Base-by-base conservation (phyloP, 2,113 vertebrate species). In the Alosa alosa region DNA sequence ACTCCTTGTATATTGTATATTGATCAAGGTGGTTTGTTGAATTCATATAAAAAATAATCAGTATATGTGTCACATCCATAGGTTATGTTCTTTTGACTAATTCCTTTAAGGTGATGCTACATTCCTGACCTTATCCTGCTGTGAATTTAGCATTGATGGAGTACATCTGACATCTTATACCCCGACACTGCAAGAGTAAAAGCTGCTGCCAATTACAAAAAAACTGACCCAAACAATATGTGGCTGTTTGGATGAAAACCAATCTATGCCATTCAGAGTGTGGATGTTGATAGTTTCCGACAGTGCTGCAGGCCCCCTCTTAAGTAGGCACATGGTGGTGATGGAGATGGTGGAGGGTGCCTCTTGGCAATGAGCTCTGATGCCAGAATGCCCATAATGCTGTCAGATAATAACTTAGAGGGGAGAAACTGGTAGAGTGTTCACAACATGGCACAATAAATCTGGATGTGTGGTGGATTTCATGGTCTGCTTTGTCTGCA, bases 201-300 rank as follows among this genome's bases (percentile, higher is more conserved):
- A 82, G 39, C 75, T 72, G 31, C 47, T 46, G 84, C 84, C 22
- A 46, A 84, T 87, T 83, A 83, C 78, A 89, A 45, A 31, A 41
- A 55, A 52, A 82, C 36, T 64, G 46, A 44, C 17, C 81, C n/a
- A 49, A 84, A 84, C 83, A 81, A 83, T 83, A 84, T 31, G 49
- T 6, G 15, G 15, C 68, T 39, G 25, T 85, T 81, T 81, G 50
- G 57, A 89, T 13, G 36, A 39, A 82, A 84, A 83, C 64, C 45
- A 47, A 55, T 83, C 39, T 39, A 20, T 64, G 81, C 41, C 45
- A 57, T 9, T 6, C 39, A 10, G 15, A 17, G 13, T 41, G 84
- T 78, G 83, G 81, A 88, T n/a, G 22, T 9, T 81, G 60, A 89
- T 84, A 60, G 44, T 60, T 81, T 86, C 50, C 39, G 85, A 87